Evolutionary conservation across 2,113 vertebrate species (phyloP).

Genomic region (Actinemys pallida): DNA sequence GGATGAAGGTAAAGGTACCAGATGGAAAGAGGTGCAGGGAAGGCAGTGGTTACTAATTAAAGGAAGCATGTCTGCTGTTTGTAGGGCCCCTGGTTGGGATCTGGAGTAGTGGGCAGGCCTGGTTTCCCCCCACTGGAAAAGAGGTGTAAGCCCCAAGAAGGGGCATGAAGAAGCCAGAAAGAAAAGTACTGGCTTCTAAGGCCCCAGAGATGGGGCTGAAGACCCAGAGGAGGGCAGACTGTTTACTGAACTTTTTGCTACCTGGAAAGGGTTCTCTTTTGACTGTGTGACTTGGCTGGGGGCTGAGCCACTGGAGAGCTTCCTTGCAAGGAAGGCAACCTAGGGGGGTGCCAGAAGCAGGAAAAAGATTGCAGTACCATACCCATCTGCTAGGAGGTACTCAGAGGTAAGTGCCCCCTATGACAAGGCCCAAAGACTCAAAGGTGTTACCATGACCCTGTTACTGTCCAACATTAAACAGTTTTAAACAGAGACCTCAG

Average conservation of each 20-base stretch:
- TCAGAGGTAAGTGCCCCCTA: not conserved
- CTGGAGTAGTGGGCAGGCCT: not conserved
- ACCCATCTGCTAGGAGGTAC: not conserved
- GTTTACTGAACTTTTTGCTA: not conserved
- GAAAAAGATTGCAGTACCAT: not conserved
- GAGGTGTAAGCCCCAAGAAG: not conserved
- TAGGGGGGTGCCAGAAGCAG: not conserved
- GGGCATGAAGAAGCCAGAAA: not conserved
- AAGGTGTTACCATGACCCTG: not conserved
- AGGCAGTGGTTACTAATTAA: not conserved
- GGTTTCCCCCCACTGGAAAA: not conserved
- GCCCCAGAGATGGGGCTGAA: not conserved
- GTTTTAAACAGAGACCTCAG: not conserved
- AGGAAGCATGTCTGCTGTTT: not conserved
- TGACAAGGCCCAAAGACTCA: not conserved
- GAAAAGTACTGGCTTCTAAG: not conserved
- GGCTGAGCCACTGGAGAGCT: not conserved
- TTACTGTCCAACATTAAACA: not conserved
- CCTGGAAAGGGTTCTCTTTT: not conserved
- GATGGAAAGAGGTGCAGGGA: not conserved
- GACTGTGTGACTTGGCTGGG: not conserved
- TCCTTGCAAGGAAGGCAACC: not conserved
- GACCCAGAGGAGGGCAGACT: not conserved
- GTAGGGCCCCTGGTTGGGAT: not conserved
- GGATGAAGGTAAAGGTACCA: not conserved